Evolutionary conservation across 2,113 vertebrate species (phyloP), one percentile per base, ranked within the genome.

Genomic region (Cynopterus brachyotis): DNA sequence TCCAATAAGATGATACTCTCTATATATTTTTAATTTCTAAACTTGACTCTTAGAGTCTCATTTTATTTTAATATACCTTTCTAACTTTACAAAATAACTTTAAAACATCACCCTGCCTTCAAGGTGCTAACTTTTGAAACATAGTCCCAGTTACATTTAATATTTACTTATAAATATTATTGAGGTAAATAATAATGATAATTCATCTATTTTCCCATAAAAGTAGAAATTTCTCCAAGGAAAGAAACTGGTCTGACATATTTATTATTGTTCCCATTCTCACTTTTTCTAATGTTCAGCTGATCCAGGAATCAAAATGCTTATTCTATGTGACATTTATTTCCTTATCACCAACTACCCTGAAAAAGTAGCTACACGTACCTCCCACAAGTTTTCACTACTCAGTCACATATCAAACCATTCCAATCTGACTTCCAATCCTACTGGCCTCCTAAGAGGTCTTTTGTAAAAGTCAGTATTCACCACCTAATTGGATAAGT

Each of bases 401-500:
- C 30, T 93, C 62, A 89, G 82, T 86, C 83, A 79, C 50, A 42
- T 83, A 40, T 93, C 92, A 85, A 24, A 76, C 19, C 57, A 80
- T 35, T 81, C 75, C 73, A 50, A 24, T 75, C 24, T 79, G 30
- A 73, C 6, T 86, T 90, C 13, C 40, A 55, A 78, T 90, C 69
- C 30, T 22, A n/a, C 45, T 57, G 83, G 9, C 4, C 32, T 82
- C 72, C 53, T 32, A 11, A 62, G 81, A 91, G 17, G 64, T 32
- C 69, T 95, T 73, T 66, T n/a, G 17, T 22, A 94, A 95, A 97
- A 50, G 85, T 93, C 81, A 85, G 5, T 5, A 16, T 59, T 64
- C 32, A 79, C 47, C 40, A 92, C 32, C 66, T 83, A 67, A 97
- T 89, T 81, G 72, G n/a, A 26, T 89, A 91, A 94, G 35, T 73